A percentile compares a stretch with the other conserved stretches of the same genome.
phyloP scores from a whole-genome alignment of 2,888 invertebrate species.

The Allacma fusca region DNA sequence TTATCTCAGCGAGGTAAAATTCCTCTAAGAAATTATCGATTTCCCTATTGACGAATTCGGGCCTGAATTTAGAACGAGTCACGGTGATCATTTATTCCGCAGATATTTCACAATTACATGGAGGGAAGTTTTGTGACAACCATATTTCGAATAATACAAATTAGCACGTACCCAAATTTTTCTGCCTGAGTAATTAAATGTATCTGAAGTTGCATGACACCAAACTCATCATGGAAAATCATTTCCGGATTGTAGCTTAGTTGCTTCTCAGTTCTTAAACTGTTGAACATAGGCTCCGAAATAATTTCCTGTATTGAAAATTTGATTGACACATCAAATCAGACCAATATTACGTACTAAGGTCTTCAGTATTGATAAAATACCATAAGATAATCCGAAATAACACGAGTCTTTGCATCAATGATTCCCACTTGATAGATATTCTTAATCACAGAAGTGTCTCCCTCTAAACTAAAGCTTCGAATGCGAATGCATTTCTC shows the following conservation, averaged over 20 bases:
- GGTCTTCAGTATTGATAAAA: neutral
- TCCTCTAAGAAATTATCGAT: conserved; percentile 29
- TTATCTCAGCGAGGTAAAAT: conserved; percentile 22
- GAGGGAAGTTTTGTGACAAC: no score
- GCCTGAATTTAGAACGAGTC: conserved; percentile 14
- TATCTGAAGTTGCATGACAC: conserved; percentile 23
- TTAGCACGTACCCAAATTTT: conserved; percentile 31
- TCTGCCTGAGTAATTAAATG: conserved; percentile 30
- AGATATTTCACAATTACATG: no score
- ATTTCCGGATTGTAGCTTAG: conserved; percentile 36
- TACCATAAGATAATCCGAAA: conserved; percentile 34
- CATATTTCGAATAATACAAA: no score
- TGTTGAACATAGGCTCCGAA: conserved; percentile 32
- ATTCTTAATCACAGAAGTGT: conserved; percentile 30
- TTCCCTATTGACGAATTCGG: conserved; percentile 6
- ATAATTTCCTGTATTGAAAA: conserved; percentile 18
- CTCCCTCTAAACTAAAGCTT: conserved; percentile 23
- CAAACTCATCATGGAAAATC: conserved; percentile 9
- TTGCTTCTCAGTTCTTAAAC: conserved; percentile 33
- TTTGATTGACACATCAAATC: neutral
- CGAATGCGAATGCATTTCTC: conserved; percentile 13
- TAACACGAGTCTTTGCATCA: neutral
- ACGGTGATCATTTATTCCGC: no score
- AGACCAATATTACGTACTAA: no score
- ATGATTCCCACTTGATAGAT: conserved; percentile 25